phyloP scores from a whole-genome alignment of 2,113 vertebrate genomes.

The Cyprinodon brontotheroides region DNA sequence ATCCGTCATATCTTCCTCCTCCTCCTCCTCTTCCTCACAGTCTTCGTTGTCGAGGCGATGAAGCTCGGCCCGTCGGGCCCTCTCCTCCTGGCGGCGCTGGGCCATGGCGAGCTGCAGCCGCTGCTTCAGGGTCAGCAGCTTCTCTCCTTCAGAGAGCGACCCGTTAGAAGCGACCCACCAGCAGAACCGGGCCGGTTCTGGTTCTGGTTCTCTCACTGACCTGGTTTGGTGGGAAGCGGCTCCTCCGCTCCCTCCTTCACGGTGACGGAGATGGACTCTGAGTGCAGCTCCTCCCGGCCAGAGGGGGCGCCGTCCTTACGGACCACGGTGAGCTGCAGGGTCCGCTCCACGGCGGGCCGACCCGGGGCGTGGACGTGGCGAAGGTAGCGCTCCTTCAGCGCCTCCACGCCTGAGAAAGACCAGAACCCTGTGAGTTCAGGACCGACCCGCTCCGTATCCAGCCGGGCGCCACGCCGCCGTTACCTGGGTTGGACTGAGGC shows the following conservation, averaged over 20 bases:
- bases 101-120: slow-evolving; percentile 96
- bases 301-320: slow-evolving; percentile 84
- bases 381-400: slow-evolving; percentile 90
- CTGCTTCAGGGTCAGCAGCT: slow-evolving; percentile 89
- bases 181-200: neutral
- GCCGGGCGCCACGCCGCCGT: neutral
- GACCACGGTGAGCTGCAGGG: slow-evolving; percentile 84
- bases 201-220: slow-evolving; percentile 60
- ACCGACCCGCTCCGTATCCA: neutral
- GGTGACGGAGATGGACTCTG: slow-evolving; percentile 82
- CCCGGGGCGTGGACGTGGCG: slow-evolving; percentile 80
- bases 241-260: slow-evolving; percentile 83
- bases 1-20: slow-evolving; percentile 90
- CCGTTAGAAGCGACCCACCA: neutral
- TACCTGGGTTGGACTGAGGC: slow-evolving; percentile 85
- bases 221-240: slow-evolving; percentile 81
- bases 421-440: neutral
- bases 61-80: slow-evolving; percentile 85
- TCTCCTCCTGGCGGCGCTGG: slow-evolving; percentile 86
- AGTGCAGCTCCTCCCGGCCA: slow-evolving; percentile 86
- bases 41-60: slow-evolving; percentile 94
- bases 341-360: slow-evolving; percentile 73
- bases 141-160: slow-evolving; percentile 83
- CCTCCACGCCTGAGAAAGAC: slow-evolving; percentile 84
- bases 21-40: slow-evolving; percentile 84